Percentiles rank a stretch among this genome's conserved stretches.
Conservation (phyloP, 2,888 invertebrate species). For the Papilio gigon region DNA sequence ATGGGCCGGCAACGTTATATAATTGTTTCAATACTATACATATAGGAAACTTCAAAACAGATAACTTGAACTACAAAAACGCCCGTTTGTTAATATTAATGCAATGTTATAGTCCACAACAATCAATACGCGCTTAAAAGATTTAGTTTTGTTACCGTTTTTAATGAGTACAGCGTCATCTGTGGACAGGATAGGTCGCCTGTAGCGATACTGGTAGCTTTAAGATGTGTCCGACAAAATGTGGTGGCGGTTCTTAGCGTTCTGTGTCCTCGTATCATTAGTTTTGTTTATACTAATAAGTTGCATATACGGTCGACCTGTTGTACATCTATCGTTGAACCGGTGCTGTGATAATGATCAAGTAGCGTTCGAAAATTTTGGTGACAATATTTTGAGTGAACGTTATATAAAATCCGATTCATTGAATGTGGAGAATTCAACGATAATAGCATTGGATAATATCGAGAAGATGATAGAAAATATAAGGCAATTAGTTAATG, state of each 20-base stretch:
- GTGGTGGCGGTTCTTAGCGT: slow-evolving; percentile 72
- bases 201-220: slow-evolving; percentile 24
- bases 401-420: slow-evolving; percentile 59
- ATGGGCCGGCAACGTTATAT: too few relatives aligned
- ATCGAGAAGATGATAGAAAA: slow-evolving; percentile 24
- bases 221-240: slow-evolving; percentile 51
- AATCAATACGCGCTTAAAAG: slow-evolving; percentile 23
- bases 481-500: slow-evolving; percentile 29
- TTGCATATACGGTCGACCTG: slow-evolving; percentile 68
- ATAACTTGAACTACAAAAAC: slow-evolving; percentile 11
- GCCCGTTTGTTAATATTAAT: slow-evolving; percentile 18
- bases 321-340: slow-evolving; percentile 64
- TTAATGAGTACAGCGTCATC: slow-evolving; percentile 15
- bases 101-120: slow-evolving; percentile 23
- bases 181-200: slow-evolving; percentile 31
- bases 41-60: too few relatives aligned
- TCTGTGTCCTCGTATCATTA: slow-evolving; percentile 67
- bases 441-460: slow-evolving; percentile 14
- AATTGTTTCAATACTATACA: too few relatives aligned
- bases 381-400: slow-evolving; percentile 67
- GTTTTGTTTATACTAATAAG: slow-evolving; percentile 66
- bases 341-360: slow-evolving; percentile 73
- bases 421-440: slow-evolving; percentile 43
- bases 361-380: slow-evolving; percentile 67
- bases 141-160: background rate